Evolutionary conservation across 2,888 invertebrate species (phyloP).

Genomic region (Lapara coniferarum): DNA sequence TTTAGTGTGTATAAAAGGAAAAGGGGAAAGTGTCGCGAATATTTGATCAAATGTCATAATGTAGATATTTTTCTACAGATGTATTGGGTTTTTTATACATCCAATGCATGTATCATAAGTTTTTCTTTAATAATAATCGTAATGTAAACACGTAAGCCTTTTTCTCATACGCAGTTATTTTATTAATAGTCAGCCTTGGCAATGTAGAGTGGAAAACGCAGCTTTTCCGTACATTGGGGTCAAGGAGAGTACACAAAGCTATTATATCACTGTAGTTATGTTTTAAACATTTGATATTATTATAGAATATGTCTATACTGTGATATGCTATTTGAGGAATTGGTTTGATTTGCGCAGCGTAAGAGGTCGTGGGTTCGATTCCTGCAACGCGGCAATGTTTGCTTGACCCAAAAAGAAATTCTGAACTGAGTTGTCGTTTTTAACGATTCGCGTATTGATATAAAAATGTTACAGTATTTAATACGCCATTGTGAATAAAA

Average conservation of each 20-base stretch:
- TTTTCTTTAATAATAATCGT: too few relatives aligned
- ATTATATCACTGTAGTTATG: background rate
- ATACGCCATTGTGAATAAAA: too few relatives aligned
- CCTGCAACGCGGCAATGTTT: background rate
- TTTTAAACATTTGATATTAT: background rate
- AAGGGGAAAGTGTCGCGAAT: constrained; percentile 8
- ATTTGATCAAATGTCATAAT: constrained; percentile 21
- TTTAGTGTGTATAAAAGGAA: background rate
- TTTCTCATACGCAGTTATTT: background rate
- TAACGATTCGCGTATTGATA: too few relatives aligned
- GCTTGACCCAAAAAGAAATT: too few relatives aligned
- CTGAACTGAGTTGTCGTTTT: too few relatives aligned
- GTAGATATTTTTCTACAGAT: background rate
- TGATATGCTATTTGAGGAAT: background rate
- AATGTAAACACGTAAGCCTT: too few relatives aligned
- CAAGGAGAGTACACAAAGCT: background rate
- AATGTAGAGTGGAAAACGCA: background rate
- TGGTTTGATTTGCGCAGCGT: background rate
- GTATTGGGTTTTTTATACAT: too few relatives aligned
- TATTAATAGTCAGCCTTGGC: background rate
- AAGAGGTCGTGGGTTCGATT: background rate
- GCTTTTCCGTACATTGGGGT: background rate
- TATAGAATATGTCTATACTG: too few relatives aligned
- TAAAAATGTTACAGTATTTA: too few relatives aligned
- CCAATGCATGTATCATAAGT: too few relatives aligned